Evolutionary conservation across 2,113 vertebrate genomes (phyloP), one percentile per base, ranked within the genome.

Genomic region (Cephalopterus ornatus): DNA sequence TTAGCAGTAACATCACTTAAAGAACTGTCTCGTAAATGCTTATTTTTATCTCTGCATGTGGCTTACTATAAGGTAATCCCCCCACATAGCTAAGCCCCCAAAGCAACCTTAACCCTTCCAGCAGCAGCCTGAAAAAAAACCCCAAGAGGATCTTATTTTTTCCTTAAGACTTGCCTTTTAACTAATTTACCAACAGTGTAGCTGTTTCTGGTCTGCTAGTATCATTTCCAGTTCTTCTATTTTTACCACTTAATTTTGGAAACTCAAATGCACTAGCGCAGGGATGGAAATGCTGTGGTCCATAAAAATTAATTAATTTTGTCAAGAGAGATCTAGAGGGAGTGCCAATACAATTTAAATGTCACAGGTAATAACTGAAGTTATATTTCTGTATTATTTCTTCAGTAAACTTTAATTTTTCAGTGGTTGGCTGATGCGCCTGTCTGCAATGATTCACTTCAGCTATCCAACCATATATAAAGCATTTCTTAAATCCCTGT

Each of bases 251-350:
- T 88, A 47, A 72, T 92, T 95, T 92, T 77, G 65, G 79, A 95
- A 89, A 67, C 59, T 42, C 50, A 70, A 59, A 47, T 70, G 88
- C 7, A 1, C 9, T 55, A 82, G 30, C 67, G 66, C 82, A 72
- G 52, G n/a, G 79, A 61, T 87, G 47, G 44, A 89, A 95, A 92
- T 58, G 70, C 80, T 89, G 39, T 16, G 72, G 93, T 75, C 94
- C 96, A 85, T 95, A 92, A 94, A 91, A 93, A 84, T 68, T 80
- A 92, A 96, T 94, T 93, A 91, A 83, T 86, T 86, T 95, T 92
- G 88, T 95, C 95, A 88, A 59, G 72, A 90, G 74, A 68, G 66
- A 88, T 85, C 88, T 80, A 93, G 76, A 93, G 89, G 82, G 82
- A 93, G 85, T 75, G 82, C 85, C 93, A 92, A 89, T 95, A 88